Conservation (phyloP, 2,888 invertebrate species). For the Lithophane ornitopus region DNA sequence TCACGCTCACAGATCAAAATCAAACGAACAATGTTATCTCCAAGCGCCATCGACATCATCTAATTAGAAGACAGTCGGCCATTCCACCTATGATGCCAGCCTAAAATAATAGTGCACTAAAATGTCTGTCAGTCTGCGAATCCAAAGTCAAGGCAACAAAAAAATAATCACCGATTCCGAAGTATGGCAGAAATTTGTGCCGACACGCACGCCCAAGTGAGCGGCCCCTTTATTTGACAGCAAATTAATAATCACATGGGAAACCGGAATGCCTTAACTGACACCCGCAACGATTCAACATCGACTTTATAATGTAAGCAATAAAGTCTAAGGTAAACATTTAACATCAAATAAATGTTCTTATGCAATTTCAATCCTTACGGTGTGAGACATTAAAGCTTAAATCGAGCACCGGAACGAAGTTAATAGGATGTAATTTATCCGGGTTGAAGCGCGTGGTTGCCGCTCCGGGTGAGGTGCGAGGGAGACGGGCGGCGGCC, state of each 20-base stretch:
- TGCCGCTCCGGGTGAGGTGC: slow-evolving; percentile 86
- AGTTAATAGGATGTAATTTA: slow-evolving; percentile 90
- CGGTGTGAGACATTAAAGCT: slow-evolving; percentile 85
- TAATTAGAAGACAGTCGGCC: slow-evolving; percentile 79
- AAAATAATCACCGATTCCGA: slow-evolving; percentile 89
- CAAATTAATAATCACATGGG: slow-evolving; percentile 88
- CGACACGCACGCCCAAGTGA: slow-evolving; percentile 90
- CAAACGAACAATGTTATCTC: slow-evolving; percentile 66
- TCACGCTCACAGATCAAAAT: slow-evolving; percentile 57
- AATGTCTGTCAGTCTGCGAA: slow-evolving; percentile 87
- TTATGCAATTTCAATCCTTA: slow-evolving; percentile 89
- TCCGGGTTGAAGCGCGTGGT: slow-evolving; percentile 88
- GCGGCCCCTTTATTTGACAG: slow-evolving; percentile 91
- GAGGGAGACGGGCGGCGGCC: slow-evolving; percentile 76
- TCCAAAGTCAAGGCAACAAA: slow-evolving; percentile 87
- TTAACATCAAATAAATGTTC: slow-evolving; percentile 77
- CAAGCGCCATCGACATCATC: slow-evolving; percentile 74
- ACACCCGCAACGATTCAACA: slow-evolving; percentile 78
- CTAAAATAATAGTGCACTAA: slow-evolving; percentile 82
- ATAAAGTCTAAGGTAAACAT: slow-evolving; percentile 85
- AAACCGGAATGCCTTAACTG: slow-evolving; percentile 84
- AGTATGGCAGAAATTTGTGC: slow-evolving; percentile 90
- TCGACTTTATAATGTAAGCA: slow-evolving; percentile 83
- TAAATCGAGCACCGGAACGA: slow-evolving; percentile 87
- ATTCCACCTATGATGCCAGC: slow-evolving; percentile 78